Base-by-base conservation (phyloP, 92 coral and sea anemone genomes). In the Isaurus tuberculatus region DNA sequence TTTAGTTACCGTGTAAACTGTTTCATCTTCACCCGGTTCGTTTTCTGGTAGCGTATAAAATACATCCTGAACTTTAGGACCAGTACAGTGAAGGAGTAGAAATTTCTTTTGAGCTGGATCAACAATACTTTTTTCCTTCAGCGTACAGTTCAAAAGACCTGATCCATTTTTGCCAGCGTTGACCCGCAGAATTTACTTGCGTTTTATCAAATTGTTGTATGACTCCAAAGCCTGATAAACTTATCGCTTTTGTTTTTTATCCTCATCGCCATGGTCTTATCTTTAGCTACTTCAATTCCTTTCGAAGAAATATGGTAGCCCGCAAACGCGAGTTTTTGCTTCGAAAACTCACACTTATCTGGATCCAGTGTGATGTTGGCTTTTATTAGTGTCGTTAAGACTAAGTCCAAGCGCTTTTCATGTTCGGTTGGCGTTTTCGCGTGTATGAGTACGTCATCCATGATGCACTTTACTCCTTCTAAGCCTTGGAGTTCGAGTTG, bases 381-480 rank as follows among this genome's bases (percentile, higher is more conserved):
- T 32, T 33, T 85, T 30, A 22, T 33, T 32, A 89, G 60, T 63
- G 85, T 81, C 30, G 55, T 70, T 82, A 85, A 75, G 27, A 83
- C 87, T 27, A 75, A 55, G 49, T 33, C 75, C 78, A 89, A 58
- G 63, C 89, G 67, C 66, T 81, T 42, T 20, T 87, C 90, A 31
- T 87, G 83, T 48, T 88, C 79, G 23, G 53, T 64, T 17, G 64
- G 85, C 16, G 86, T 64, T 79, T 49, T 83, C 16, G 80, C 85
- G 42, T 81, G 79, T 32, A 88, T 81, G 60, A 87, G 65, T 55
- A 87, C 46, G 73, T 67, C 87, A 51, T 82, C 91, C 84, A 87
- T 87, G 30, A 87, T 82, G 72, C 87, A 74, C 19, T 81, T 66
- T 8, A 75, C 80, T 1, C 91, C 87, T 31, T 87, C 91, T 33